Evolutionary conservation across 2,797 vertebrate species (phyloP).

Genomic region (Labroides dimidiatus): DNA sequence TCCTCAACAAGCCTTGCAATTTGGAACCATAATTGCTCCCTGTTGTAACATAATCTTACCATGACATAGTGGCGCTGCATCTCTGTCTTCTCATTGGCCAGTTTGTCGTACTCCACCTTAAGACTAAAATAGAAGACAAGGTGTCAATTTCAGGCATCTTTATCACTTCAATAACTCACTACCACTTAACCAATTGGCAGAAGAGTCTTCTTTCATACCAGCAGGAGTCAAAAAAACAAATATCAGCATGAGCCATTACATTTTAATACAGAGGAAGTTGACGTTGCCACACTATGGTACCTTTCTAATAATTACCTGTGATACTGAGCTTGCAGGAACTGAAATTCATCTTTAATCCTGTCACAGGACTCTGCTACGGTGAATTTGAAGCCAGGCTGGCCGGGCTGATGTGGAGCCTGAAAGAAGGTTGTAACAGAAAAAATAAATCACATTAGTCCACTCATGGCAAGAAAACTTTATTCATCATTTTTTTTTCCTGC

Average conservation of each 20-base stretch:
- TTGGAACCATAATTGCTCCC: conserved; percentile 75
- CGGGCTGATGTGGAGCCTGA: conserved; percentile 94
- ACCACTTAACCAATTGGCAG: conserved; percentile 57
- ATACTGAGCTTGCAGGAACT: conserved; percentile 96
- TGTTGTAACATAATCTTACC: conserved; percentile 86
- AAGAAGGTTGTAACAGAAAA: conserved; percentile 38
- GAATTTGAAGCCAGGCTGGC: conserved; percentile 97
- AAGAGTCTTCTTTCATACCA: conserved; percentile 22
- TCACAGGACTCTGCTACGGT: conserved; percentile 96
- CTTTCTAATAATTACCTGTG: conserved; percentile 88
- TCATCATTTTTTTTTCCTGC: conserved; percentile 24
- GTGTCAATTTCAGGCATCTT: conserved; percentile 74
- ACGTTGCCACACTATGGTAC: conserved; percentile 19
- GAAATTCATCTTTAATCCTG: conserved; percentile 97
- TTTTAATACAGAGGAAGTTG: conserved; percentile 24
- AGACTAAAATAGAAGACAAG: conserved; percentile 86
- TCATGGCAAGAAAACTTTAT: conserved; percentile 28
- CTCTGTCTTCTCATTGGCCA: conserved; percentile 97
- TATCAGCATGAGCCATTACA: conserved; percentile 34
- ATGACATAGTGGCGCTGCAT: conserved; percentile 99
- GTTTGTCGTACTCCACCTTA: conserved; percentile 98
- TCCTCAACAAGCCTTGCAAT: conserved; percentile 73
- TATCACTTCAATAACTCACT: conserved; percentile 62
- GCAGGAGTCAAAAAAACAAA: conserved; percentile 34
- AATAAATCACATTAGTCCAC: conserved; percentile 58